A percentile compares a stretch with the other conserved stretches of the same genome.
phyloP scores from a whole-genome alignment of 1,140 invertebrate genomes.

The Papilio polyxenes region DNA sequence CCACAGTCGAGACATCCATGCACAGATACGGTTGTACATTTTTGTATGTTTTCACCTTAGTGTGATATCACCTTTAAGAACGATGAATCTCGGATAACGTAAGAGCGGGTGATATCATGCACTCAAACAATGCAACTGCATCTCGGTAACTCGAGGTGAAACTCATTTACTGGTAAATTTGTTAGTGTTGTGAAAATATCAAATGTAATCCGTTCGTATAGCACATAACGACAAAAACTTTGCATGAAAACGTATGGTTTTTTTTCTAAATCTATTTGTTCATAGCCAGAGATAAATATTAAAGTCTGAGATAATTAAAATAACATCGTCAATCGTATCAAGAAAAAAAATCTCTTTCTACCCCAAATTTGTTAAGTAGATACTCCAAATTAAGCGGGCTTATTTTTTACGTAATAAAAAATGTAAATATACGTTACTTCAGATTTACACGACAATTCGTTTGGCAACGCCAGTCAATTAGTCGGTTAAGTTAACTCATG shows the following conservation, averaged over 20 bases:
- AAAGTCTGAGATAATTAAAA: too few species aligned
- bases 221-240: too few species aligned
- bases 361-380: background rate
- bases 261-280: too few species aligned
- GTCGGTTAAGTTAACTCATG: slow-evolving; percentile 1
- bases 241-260: too few species aligned
- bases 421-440: background rate
- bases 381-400: too few species aligned
- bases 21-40: too few species aligned
- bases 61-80: background rate
- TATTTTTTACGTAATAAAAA: background rate
- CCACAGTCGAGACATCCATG: too few species aligned
- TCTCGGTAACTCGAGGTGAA: slow-evolving; percentile 1
- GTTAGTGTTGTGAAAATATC: background rate
- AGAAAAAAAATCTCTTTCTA: background rate
- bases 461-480: slow-evolving; percentile 2
- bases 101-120: background rate
- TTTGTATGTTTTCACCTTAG: background rate
- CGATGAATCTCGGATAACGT: background rate
- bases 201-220: too few species aligned
- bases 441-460: background rate
- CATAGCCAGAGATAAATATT: too few species aligned
- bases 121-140: slow-evolving; percentile 8
- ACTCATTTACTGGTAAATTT: background rate
- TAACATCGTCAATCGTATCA: too few species aligned